Evolutionary conservation across 1,140 invertebrate genomes (phyloP), one percentile per base, ranked within the genome.

Genomic region (Stegodyphus dumicola): DNA sequence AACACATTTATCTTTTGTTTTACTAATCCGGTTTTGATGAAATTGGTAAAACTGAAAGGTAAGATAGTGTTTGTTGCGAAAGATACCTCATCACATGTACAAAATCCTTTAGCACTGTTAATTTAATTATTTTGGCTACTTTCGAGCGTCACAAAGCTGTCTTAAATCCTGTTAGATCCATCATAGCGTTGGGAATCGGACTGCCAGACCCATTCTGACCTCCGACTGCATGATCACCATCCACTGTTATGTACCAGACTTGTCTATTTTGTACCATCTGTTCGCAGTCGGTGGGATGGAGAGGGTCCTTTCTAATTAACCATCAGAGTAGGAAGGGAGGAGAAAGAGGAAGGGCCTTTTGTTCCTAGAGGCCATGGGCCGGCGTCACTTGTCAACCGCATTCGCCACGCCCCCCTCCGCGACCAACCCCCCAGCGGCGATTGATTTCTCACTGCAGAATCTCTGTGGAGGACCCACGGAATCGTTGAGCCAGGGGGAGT

Each of bases 331-430:
- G 64, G 49, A 6, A 56, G n/a, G 51, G 76, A 7, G 48, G 67
- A n/a, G n/a, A 51, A 18, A 48, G 75, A 7, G 15, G 9, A 51
- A 10, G 13, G 49, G 17, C 67, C 77, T 80, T 80, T 80, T 80
- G 77, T 80, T 60, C 77, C 77, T 7, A 9, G n/a, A 49, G 77
- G 49, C 33, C 77, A 71, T n/a, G 67, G 66, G 52, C 53, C 77
- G 69, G 70, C 60, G 11, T 74, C 79, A 74, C 79, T 81, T 81
- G 79, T 81, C 79, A 81, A 74, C 70, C 79, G 70, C 79, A 81
- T 71, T 73, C 67, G 78, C 66, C 78, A 17, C 18, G 17, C 77
- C 53, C 53, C 67, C 77, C 77, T 80, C 67, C 6, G 49, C 17
- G 10, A 15, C 65, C 11, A 49, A 78, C 53, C 77, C 71, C 52